phyloP scores from a whole-genome alignment of 2,888 invertebrate species.

The Trimorus sp. region DNA sequence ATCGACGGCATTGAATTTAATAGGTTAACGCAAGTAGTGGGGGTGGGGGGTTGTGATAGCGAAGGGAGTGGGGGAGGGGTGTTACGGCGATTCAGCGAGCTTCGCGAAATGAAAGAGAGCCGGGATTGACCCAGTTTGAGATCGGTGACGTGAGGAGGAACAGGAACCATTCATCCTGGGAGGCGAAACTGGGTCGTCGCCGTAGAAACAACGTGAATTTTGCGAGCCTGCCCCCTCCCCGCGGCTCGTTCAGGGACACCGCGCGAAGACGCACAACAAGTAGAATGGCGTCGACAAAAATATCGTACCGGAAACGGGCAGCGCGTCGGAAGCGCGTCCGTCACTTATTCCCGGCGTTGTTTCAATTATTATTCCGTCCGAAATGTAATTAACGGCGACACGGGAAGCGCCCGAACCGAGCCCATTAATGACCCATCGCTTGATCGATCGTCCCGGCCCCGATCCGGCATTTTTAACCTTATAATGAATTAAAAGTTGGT shows the following conservation, averaged over 20 bases:
- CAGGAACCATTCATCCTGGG: conserved; percentile 72
- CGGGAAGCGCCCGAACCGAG: too few relatives aligned
- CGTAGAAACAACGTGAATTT: conserved; percentile 65
- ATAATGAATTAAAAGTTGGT: too few relatives aligned
- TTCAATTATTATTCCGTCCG: too few relatives aligned
- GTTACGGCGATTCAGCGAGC: conserved; percentile 56
- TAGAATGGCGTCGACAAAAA: conserved; percentile 25
- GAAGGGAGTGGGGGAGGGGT: conserved; percentile 32
- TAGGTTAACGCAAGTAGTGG: conserved; percentile 17
- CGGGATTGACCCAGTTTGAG: conserved; percentile 72
- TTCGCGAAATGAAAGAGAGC: conserved; percentile 58
- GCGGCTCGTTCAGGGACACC: conserved; percentile 49
- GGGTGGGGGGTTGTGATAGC: background rate
- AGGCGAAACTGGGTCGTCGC: conserved; percentile 72
- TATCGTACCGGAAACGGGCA: conserved; percentile 19
- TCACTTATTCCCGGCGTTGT: conserved; percentile 18
- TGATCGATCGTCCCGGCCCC: too few relatives aligned
- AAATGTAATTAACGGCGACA: too few relatives aligned
- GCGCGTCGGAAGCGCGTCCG: background rate
- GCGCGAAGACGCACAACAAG: conserved; percentile 30
- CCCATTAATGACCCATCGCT: too few relatives aligned
- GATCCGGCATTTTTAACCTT: too few relatives aligned
- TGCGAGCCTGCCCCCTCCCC: conserved; percentile 17
- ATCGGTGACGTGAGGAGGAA: conserved; percentile 70
- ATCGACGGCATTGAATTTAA: conserved; percentile 39